phyloP scores from a whole-genome alignment of 2,888 invertebrate genomes.

The Macaria liturata region DNA sequence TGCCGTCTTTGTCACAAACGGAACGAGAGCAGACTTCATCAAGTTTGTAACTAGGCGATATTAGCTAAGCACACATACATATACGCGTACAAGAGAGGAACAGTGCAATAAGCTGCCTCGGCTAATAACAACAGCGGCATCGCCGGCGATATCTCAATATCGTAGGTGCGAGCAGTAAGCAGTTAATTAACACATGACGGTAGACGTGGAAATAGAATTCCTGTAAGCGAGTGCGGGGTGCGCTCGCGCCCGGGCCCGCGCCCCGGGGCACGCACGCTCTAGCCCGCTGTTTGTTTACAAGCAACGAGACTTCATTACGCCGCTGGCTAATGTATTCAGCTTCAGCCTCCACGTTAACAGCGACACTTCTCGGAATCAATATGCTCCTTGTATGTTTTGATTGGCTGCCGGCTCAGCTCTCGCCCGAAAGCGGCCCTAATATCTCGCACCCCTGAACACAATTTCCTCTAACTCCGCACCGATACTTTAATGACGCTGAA shows the following conservation, averaged over 20 bases:
- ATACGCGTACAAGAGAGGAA: constrained; percentile 39
- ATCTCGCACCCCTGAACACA: constrained; percentile 57
- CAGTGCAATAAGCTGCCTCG: constrained; percentile 75
- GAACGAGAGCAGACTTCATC: constrained; percentile 30
- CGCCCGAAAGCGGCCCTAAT: constrained; percentile 61
- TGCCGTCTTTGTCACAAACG: constrained; percentile 22
- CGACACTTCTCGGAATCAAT: constrained; percentile 84
- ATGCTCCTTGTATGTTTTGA: constrained; percentile 84
- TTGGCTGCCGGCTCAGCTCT: constrained; percentile 64
- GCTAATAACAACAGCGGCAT: constrained; percentile 80
- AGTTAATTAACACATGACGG: constrained; percentile 82
- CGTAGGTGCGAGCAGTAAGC: constrained; percentile 79
- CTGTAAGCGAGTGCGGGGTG: constrained; percentile 65
- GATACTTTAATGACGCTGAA: constrained; percentile 77
- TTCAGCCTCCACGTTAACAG: constrained; percentile 83
- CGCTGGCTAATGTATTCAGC: constrained; percentile 83
- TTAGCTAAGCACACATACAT: constrained; percentile 27
- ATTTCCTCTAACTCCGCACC: constrained; percentile 48
- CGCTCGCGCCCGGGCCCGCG: constrained; percentile 68
- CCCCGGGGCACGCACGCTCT: constrained; percentile 43
- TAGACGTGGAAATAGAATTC: constrained; percentile 82
- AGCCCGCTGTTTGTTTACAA: constrained; percentile 79
- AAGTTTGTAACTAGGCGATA: constrained; percentile 32
- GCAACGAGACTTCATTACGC: constrained; percentile 83
- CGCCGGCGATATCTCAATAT: constrained; percentile 79